Evolutionary conservation across 2,797 vertebrate species (phyloP).

Genomic region (Cyprinella venusta): DNA sequence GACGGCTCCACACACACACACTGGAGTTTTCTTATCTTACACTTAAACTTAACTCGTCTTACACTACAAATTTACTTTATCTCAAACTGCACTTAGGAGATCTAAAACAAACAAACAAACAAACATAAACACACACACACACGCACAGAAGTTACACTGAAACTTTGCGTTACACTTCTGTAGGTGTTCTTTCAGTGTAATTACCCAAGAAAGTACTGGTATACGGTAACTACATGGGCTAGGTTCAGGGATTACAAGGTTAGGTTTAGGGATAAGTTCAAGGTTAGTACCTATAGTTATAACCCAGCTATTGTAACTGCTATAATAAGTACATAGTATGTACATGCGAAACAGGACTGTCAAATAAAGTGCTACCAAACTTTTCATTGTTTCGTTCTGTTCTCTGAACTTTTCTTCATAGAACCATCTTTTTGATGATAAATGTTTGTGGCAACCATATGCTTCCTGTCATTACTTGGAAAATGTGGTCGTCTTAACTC

Average conservation of each 20-base stretch:
- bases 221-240: too few species aligned
- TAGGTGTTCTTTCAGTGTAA: too few species aligned
- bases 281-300: too few species aligned
- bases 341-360: too few species aligned
- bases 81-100: neutral
- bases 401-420: slow-evolving; percentile 8
- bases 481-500: neutral
- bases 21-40: neutral
- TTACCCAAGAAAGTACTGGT: too few species aligned
- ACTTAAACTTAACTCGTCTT: too few species aligned
- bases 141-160: neutral
- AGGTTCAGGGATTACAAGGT: too few species aligned
- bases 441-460: slow-evolving; percentile 18
- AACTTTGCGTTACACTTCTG: neutral
- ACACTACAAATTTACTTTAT: neutral
- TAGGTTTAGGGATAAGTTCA: too few species aligned
- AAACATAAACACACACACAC: neutral
- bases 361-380: too few species aligned
- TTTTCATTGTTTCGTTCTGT: neutral
- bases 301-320: too few species aligned
- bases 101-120: neutral
- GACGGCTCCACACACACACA: slow-evolving; percentile 11
- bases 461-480: neutral
- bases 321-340: too few species aligned
- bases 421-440: slow-evolving; percentile 3